Conservation (phyloP, 2,113 vertebrate species). For the Spea bombifrons region DNA sequence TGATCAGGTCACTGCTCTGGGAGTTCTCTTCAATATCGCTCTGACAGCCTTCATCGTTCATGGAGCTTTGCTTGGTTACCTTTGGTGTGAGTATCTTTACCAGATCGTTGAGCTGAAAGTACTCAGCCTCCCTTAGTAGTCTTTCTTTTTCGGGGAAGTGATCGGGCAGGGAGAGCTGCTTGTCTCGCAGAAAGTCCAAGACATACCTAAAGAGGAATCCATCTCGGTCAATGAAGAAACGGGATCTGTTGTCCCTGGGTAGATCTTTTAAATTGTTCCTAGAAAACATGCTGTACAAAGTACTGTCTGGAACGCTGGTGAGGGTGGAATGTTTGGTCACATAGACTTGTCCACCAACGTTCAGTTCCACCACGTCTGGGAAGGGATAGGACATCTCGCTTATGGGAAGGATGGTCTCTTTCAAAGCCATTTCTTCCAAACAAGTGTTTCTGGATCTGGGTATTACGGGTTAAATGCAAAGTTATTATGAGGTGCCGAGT, state of each 20-base stretch:
- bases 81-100: constrained; percentile 77
- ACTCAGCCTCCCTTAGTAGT: constrained; percentile 80
- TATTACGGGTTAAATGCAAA: too few relatives aligned
- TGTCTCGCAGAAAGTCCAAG: constrained; percentile 82
- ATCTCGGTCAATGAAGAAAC: constrained; percentile 87
- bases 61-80: constrained; percentile 77
- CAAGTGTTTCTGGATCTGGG: too few relatives aligned
- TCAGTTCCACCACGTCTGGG: constrained; percentile 85
- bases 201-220: constrained; percentile 88
- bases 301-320: constrained; percentile 82
- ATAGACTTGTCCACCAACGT: constrained; percentile 86
- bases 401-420: constrained; percentile 81
- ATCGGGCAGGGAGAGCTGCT: constrained; percentile 80
- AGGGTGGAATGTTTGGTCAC: constrained; percentile 83
- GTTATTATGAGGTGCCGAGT: too few relatives aligned
- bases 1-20: constrained; percentile 71
- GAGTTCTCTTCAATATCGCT: constrained; percentile 82
- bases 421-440: constrained; percentile 74
- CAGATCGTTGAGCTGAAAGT: constrained; percentile 79
- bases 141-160: constrained; percentile 86
- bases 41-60: constrained; percentile 82
- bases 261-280: constrained; percentile 69
- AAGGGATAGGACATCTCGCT: constrained; percentile 80
- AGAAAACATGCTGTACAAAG: constrained; percentile 76
- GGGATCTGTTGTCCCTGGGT: constrained; percentile 80